Percentiles rank a stretch among this genome's conserved stretches.
phyloP scores from a whole-genome alignment of 2,113 vertebrate genomes.

The Talpa occidentalis region DNA sequence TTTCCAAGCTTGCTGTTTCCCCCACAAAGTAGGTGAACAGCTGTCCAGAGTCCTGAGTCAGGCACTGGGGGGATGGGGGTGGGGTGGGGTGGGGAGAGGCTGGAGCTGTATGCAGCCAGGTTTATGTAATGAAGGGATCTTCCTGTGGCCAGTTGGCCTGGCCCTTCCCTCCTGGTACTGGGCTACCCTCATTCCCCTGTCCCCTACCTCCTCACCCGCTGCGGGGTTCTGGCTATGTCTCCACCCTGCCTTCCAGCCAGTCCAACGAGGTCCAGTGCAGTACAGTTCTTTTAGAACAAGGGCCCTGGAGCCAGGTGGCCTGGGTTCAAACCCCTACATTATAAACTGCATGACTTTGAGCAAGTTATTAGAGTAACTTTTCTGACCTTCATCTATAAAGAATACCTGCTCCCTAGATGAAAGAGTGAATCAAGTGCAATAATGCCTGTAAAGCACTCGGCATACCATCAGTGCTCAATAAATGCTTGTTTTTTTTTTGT shows the following conservation, averaged over 20 bases:
- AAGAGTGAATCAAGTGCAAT: neutral
- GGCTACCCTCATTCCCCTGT: conserved; percentile 2
- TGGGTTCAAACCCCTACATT: neutral
- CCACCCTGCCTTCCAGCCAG: neutral
- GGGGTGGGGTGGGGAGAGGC: conserved; percentile 25
- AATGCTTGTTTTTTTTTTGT: neutral
- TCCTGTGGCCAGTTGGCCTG: conserved; percentile 69
- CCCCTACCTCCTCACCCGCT: neutral
- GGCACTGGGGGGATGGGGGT: conserved; percentile 56
- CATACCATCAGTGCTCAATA: neutral
- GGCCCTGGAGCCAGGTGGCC: neutral
- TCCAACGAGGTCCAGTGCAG: neutral
- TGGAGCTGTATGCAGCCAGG: conserved; percentile 76
- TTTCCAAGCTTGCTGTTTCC: conserved; percentile 84
- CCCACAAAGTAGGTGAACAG: conserved; percentile 86
- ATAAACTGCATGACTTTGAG: neutral
- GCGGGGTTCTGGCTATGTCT: conserved; percentile 6
- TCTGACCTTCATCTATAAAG: neutral
- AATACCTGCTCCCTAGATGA: neutral
- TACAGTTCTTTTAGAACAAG: neutral
- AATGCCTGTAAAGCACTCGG: neutral
- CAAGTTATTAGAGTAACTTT: neutral
- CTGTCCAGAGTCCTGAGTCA: conserved; percentile 87
- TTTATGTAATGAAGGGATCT: conserved; percentile 84
- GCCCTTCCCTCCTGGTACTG: neutral